phyloP scores from a whole-genome alignment of 2,888 invertebrate genomes.

The Andricus curvator region DNA sequence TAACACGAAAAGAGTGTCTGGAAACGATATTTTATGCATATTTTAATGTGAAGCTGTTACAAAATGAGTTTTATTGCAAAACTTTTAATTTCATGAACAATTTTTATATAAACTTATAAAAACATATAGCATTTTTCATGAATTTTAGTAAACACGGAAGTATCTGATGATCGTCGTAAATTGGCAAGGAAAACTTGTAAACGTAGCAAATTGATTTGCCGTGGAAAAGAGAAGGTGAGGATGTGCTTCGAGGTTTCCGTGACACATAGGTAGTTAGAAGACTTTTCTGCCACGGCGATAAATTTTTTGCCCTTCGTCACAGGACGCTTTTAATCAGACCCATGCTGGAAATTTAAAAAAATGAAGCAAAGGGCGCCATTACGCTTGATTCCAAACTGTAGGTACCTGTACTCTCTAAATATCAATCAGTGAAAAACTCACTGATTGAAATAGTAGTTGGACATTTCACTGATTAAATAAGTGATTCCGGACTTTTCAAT shows the following conservation, averaged over 20 bases:
- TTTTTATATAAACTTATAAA: too few species aligned
- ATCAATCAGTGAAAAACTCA: too few species aligned
- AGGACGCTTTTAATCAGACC: conserved; percentile 32
- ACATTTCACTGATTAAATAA: too few species aligned
- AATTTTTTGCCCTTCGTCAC: conserved; percentile 5
- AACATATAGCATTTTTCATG: background rate
- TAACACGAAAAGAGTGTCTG: too few species aligned
- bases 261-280: conserved; percentile 34
- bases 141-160: background rate
- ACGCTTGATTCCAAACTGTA: background rate
- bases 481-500: too few species aligned
- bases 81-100: too few species aligned
- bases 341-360: conserved; percentile 18
- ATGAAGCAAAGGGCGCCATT: background rate
- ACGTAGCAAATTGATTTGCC: conserved; percentile 32
- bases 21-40: too few species aligned
- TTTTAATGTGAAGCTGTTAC: too few species aligned
- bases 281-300: conserved; percentile 33
- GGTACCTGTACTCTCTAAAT: too few species aligned
- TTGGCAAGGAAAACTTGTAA: conserved; percentile 32
- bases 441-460: too few species aligned
- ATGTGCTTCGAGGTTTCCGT: conserved; percentile 27
- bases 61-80: too few species aligned
- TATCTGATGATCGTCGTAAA: conserved; percentile 1
- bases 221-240: conserved; percentile 30